Percentiles rank a stretch among this genome's conserved stretches.
phyloP scores from a whole-genome alignment of 2,888 invertebrate genomes.

The Oligia strigilis region DNA sequence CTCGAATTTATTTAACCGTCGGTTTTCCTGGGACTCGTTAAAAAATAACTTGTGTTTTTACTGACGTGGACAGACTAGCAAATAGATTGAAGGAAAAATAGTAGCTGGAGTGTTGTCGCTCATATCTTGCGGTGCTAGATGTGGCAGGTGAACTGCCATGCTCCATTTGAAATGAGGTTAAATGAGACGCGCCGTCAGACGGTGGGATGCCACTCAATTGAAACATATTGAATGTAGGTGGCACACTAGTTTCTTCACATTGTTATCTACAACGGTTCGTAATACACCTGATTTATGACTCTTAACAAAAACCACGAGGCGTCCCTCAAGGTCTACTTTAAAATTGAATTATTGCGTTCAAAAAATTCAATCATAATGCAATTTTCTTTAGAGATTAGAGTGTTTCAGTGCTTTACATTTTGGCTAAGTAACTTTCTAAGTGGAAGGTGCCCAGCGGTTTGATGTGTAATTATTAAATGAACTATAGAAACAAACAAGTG shows the following conservation, averaged over 20 bases:
- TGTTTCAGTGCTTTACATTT: slow-evolving; percentile 30
- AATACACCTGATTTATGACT: slow-evolving; percentile 63
- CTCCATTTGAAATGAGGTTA: slow-evolving; percentile 82
- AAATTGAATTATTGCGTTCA: slow-evolving; percentile 35
- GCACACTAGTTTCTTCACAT: slow-evolving; percentile 70
- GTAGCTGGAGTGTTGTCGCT: slow-evolving; percentile 39
- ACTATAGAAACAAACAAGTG: slow-evolving; percentile 50
- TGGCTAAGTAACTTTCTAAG: slow-evolving; percentile 35
- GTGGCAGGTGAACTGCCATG: slow-evolving; percentile 75
- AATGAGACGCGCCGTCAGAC: slow-evolving; percentile 75
- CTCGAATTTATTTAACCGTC: slow-evolving; percentile 26
- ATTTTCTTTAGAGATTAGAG: slow-evolving; percentile 27
- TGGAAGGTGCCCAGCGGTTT: slow-evolving; percentile 31
- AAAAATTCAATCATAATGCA: slow-evolving; percentile 31
- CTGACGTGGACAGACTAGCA: slow-evolving; percentile 11
- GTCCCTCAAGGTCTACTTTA: slow-evolving; percentile 41
- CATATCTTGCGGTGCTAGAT: slow-evolving; percentile 39
- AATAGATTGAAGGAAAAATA: slow-evolving; percentile 28
- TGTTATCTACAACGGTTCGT: slow-evolving; percentile 64
- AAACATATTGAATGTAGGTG: slow-evolving; percentile 80
- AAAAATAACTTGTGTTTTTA: slow-evolving; percentile 18
- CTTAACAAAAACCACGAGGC: slow-evolving; percentile 34
- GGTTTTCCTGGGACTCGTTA: slow-evolving; percentile 6
- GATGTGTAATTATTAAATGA: slow-evolving; percentile 37
- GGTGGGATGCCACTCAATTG: slow-evolving; percentile 81